A percentile compares a stretch with the other conserved stretches of the same genome.
Evolutionary conservation across 1,140 invertebrate genomes (phyloP).

Genomic region (Pomacea maculata): DNA sequence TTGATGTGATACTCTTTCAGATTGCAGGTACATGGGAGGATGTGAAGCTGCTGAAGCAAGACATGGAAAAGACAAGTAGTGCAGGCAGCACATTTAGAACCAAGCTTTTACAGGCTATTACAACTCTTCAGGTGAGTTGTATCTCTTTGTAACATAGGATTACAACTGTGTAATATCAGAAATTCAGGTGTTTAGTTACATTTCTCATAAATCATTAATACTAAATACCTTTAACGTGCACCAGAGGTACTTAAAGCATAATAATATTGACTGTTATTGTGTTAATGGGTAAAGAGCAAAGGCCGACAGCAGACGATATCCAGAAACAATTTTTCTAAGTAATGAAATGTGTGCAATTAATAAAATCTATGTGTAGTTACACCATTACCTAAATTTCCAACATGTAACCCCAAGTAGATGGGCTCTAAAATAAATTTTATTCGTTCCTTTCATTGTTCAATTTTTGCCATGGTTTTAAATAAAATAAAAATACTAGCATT

Average conservation of each 20-base stretch:
- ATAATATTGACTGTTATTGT: no score
- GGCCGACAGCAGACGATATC: no score
- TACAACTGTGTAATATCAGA: not conserved
- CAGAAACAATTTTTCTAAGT: no score
- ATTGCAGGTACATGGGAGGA: constrained; percentile 95
- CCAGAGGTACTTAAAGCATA: no score
- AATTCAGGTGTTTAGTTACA: not conserved
- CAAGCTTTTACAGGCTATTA: constrained; percentile 88
- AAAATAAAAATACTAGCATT: not conserved
- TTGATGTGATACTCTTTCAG: constrained; percentile 60
- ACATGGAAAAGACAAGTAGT: constrained; percentile 92
- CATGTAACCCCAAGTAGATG: no score
- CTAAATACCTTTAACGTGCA: no score
- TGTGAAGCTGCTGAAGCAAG: constrained; percentile 85
- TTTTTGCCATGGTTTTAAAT: not conserved
- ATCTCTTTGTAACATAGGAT: not conserved
- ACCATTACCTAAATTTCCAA: no score
- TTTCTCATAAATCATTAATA: not conserved
- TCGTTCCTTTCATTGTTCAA: not conserved
- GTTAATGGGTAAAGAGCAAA: no score
- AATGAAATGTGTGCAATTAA: no score
- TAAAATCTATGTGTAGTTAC: no score
- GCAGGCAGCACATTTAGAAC: constrained; percentile 88
- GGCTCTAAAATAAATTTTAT: not conserved
- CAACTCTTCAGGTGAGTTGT: constrained; percentile 86